Evolutionary conservation across 2,113 vertebrate genomes (phyloP), one percentile per base, ranked within the genome.

Genomic region (Balaeniceps rex): DNA sequence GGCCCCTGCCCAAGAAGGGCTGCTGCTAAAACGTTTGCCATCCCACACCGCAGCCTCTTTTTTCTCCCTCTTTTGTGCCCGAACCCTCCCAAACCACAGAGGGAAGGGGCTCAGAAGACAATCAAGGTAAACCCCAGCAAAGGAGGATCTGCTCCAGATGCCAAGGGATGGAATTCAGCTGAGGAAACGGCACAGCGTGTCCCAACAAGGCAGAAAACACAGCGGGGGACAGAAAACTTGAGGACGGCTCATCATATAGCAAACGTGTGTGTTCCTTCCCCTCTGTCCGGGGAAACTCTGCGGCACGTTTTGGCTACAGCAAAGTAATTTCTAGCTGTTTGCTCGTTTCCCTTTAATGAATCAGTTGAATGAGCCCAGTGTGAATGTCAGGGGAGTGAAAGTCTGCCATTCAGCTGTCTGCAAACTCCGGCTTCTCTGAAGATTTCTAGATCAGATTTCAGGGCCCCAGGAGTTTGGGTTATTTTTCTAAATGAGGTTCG

Each of bases 381-480:
- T 93, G 93, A 97, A 51, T n/a, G 84, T 31, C 4, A 8, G 54
- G 51, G 84, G 90, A 97, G 94, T 94, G 94, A 96, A 97, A 93
- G 87, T 95, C 86, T 95, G 89, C 83, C 94, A 93, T 65, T 95
- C 93, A 93, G 92, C 93, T 71, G 79, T 34, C 72, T 88, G 86
- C 61, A 90, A 70, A 84, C 70, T 44, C 86, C 0, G 4, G 52
- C 90, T 87, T 66, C 87, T 89, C 89, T 87, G 42, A 86, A 97
- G 95, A 92, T 95, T 94, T 96, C 77, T 71, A 97, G 63, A 88
- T 93, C 69, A 94, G 95, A 96, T 96, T 82, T 93, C 93, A 96
- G 78, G 85, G 66, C 78, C 76, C 52, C 57, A 29, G n/a, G 85
- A 94, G 78, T 88, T 89, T 14, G 72, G 58, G 92, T 96, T 94